Evolutionary conservation across 2,888 invertebrate genomes (phyloP).

Genomic region (Mimumesa dahlbomi): DNA sequence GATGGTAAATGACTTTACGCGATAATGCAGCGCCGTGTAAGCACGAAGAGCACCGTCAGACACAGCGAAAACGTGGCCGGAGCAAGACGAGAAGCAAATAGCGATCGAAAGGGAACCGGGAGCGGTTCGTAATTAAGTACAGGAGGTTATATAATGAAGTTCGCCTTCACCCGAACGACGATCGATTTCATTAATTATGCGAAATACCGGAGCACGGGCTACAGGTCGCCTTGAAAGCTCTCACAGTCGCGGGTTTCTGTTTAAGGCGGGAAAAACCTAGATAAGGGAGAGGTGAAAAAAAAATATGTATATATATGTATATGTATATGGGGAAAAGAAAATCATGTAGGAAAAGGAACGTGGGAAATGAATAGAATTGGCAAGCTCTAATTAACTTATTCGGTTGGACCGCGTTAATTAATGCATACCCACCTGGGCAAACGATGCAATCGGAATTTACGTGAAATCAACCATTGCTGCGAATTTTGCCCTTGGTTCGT

Average conservation of each 20-base stretch:
- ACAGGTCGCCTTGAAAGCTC: slow-evolving; percentile 46
- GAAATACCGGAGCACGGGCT: slow-evolving; percentile 47
- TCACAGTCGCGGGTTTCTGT: slow-evolving; percentile 17
- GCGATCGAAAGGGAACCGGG: slow-evolving; percentile 31
- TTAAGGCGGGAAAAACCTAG: too few relatives aligned
- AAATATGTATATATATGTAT: neutral
- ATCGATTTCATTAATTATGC: slow-evolving; percentile 60
- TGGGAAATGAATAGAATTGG: slow-evolving; percentile 53
- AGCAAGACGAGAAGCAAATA: neutral
- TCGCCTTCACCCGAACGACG: slow-evolving; percentile 46
- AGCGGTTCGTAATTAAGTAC: slow-evolving; percentile 50
- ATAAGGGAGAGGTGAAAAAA: neutral
- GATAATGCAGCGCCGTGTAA: slow-evolving; percentile 5
- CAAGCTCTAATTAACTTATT: slow-evolving; percentile 62
- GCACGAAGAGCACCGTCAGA: neutral
- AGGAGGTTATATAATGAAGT: slow-evolving; percentile 51
- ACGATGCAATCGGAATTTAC: slow-evolving; percentile 53
- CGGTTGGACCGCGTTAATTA: slow-evolving; percentile 58
- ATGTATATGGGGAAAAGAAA: too few relatives aligned
- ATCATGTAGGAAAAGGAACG: too few relatives aligned
- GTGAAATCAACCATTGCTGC: slow-evolving; percentile 30
- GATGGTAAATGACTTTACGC: slow-evolving; percentile 13
- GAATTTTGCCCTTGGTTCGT: slow-evolving; percentile 21
- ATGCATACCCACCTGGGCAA: slow-evolving; percentile 39
- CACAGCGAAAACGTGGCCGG: neutral